Conservation (phyloP, 2,113 vertebrate genomes). For the Triplophysa rosa region DNA sequence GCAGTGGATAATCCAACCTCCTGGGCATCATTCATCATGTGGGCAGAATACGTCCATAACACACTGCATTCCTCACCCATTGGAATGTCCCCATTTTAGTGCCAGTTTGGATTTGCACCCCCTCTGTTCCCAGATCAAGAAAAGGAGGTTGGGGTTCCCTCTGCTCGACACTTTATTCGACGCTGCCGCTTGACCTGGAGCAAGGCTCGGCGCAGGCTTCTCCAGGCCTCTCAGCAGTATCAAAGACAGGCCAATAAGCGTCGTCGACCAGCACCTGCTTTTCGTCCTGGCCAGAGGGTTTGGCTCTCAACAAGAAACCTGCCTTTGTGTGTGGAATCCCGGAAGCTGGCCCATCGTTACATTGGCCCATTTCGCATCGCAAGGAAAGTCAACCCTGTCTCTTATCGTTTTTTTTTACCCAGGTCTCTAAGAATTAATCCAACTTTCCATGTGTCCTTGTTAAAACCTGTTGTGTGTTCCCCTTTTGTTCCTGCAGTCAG, state of each 20-base stretch:
- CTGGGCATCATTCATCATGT: background rate
- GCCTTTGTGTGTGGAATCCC: background rate
- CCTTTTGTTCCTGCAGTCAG: background rate
- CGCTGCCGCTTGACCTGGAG: too few relatives aligned
- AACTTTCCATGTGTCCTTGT: background rate
- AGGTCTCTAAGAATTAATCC: background rate
- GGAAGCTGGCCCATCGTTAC: background rate
- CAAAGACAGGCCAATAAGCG: background rate
- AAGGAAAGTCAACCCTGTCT: background rate
- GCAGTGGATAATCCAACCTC: background rate
- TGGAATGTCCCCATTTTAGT: too few relatives aligned
- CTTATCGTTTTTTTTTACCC: background rate
- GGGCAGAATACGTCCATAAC: background rate
- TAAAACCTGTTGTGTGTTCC: background rate
- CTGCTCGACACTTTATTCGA: background rate
- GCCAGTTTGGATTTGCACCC: too few relatives aligned
- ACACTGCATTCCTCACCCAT: too few relatives aligned
- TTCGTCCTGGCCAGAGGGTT: background rate
- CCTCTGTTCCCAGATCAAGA: conserved; percentile 1
- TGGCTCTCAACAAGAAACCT: background rate
- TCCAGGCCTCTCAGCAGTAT: background rate
- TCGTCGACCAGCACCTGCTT: background rate
- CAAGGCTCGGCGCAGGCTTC: background rate
- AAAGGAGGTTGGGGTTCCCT: background rate
- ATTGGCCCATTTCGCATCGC: background rate